Evolutionary conservation across 2,113 vertebrate species (phyloP).

Genomic region (Prochilodus magdalenae): DNA sequence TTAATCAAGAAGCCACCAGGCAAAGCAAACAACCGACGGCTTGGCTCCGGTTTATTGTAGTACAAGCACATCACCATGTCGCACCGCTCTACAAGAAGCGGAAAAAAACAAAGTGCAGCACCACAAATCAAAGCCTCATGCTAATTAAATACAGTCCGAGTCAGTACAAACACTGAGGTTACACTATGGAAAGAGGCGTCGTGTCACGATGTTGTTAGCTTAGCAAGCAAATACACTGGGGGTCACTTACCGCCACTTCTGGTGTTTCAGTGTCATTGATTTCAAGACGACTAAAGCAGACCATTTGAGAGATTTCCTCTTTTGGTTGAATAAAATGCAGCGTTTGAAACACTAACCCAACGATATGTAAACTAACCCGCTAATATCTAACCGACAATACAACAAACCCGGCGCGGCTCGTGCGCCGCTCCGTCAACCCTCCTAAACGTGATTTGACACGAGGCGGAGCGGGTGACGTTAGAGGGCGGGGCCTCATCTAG

Average conservation of each 20-base stretch:
- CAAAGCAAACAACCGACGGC: neutral
- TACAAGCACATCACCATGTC: too few relatives aligned
- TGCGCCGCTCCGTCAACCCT: conserved; percentile 53
- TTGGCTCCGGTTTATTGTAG: neutral
- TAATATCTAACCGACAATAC: neutral
- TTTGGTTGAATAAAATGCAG: too few relatives aligned
- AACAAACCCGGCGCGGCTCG: conserved; percentile 33
- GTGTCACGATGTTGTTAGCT: neutral
- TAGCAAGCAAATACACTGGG: neutral
- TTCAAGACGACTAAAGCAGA: neutral
- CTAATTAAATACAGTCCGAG: neutral
- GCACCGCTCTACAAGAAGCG: too few relatives aligned
- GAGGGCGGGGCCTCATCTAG: conserved; percentile 57
- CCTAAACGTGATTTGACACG: conserved; percentile 57
- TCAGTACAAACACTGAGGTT: neutral
- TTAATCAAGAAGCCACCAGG: neutral
- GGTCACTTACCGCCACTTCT: conserved; percentile 44
- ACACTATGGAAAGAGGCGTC: neutral
- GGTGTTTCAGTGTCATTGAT: neutral
- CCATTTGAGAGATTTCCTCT: neutral
- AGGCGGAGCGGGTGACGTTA: conserved; percentile 70
- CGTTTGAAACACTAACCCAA: neutral
- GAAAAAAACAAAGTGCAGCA: neutral
- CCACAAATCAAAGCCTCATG: neutral
- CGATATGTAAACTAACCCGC: neutral